phyloP scores from a whole-genome alignment of 2,797 vertebrate species.

The Pangasius larnaudii region DNA sequence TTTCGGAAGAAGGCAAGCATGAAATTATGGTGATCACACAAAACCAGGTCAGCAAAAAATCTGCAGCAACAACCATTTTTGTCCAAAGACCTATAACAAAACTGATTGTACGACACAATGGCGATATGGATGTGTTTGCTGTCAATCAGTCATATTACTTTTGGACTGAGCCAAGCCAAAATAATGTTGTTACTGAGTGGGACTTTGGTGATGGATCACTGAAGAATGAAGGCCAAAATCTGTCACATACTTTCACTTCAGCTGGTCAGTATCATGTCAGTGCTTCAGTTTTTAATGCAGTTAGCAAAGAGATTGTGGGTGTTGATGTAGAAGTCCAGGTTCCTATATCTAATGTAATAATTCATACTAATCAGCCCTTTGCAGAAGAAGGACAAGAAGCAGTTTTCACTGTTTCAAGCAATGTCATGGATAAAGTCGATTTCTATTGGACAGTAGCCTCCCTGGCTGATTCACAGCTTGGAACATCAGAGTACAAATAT shows the following conservation, averaged over 20 bases:
- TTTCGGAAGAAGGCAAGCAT: conserved; percentile 69
- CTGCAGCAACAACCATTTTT: conserved; percentile 59
- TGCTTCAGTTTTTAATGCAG: conserved; percentile 68
- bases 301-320: conserved; percentile 66
- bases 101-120: conserved; percentile 60
- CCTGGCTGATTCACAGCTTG: conserved; percentile 51
- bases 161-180: conserved; percentile 63
- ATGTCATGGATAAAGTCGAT: conserved; percentile 60
- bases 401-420: conserved; percentile 66
- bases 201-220: conserved; percentile 78
- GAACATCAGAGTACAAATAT: conserved; percentile 65
- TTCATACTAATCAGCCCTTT: conserved; percentile 62
- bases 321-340: conserved; percentile 65
- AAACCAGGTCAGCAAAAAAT: conserved; percentile 73
- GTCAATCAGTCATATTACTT: conserved; percentile 65
- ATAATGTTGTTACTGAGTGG: conserved; percentile 73
- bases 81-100: conserved; percentile 69
- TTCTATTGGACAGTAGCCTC: conserved; percentile 75
- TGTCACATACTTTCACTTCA: conserved; percentile 69
- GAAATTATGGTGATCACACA: conserved; percentile 66
- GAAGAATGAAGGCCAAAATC: conserved; percentile 54
- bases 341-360: conserved; percentile 66
- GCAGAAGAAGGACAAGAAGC: conserved; percentile 66
- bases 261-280: conserved; percentile 68
- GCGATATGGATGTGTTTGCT: conserved; percentile 54